Conservation (phyloP, 2,797 vertebrate genomes). For the Loriculus beryllinus region DNA sequence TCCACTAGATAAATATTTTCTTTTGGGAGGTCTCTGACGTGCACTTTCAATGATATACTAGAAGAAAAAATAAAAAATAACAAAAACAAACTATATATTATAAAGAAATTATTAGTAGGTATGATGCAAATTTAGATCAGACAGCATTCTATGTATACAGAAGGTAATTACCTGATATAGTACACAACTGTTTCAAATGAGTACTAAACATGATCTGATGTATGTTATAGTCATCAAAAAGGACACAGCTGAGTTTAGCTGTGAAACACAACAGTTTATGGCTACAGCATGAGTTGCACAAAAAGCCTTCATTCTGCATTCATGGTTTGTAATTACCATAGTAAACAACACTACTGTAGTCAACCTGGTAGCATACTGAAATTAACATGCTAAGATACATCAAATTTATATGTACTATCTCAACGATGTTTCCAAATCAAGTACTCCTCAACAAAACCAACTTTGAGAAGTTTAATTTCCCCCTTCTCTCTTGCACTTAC, state of each 20-base stretch:
- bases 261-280: not conserved
- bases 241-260: not conserved
- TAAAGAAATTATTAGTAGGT: not conserved
- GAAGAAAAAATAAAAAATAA: constrained; percentile 34
- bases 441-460: not conserved
- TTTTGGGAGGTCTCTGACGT: constrained; percentile 92
- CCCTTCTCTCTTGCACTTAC: not conserved
- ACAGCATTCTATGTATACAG: rapidly evolving
- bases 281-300: not conserved
- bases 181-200: not conserved
- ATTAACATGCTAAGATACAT: not conserved
- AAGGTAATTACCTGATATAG: not conserved
- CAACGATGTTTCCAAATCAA: not conserved
- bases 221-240: not conserved
- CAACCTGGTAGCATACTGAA: not conserved
- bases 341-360: not conserved
- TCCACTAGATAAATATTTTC: constrained; percentile 86
- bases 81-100: not conserved
- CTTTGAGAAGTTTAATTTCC: not conserved
- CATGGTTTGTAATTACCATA: not conserved
- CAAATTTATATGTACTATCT: not conserved
- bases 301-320: not conserved
- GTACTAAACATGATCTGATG: not conserved
- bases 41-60: constrained; percentile 99
- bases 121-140: not conserved